phyloP scores from a whole-genome alignment of 1,140 invertebrate species.

The Choristoneura fumiferana region DNA sequence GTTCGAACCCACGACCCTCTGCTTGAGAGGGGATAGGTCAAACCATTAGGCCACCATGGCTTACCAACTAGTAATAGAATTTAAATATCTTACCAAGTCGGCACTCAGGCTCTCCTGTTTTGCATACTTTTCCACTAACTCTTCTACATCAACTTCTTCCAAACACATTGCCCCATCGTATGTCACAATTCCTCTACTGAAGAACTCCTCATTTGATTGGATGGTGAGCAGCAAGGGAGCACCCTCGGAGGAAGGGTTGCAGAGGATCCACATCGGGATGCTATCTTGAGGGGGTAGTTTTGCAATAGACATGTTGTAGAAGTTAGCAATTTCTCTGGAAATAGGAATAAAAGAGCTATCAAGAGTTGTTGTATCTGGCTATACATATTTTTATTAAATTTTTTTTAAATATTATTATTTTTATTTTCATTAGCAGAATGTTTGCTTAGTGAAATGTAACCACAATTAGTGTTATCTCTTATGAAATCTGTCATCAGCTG shows the following conservation, averaged over 20 bases:
- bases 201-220: conserved; percentile 58
- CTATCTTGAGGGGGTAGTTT: conserved; percentile 40
- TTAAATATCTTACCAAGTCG: conserved; percentile 43
- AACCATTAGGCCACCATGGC: no score
- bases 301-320: conserved; percentile 51
- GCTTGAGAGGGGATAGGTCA: no score
- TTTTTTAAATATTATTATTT: no score
- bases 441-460: no score
- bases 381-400: no score
- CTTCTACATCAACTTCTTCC: conserved; percentile 58
- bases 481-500: no score
- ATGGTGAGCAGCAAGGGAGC: conserved; percentile 56
- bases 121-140: conserved; percentile 50
- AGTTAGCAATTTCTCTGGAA: conserved; percentile 67
- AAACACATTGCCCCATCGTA: conserved; percentile 47
- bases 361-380: no score
- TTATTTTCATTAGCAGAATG: no score
- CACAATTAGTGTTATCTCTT: no score
- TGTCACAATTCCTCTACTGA: conserved; percentile 63
- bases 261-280: conserved; percentile 68
- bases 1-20: no score
- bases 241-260: conserved; percentile 46
- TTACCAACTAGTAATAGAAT: not conserved
- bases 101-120: conserved; percentile 37
- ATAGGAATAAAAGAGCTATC: no score